Evolutionary conservation across 2,888 invertebrate species (phyloP), one percentile per base, ranked within the genome.

Genomic region (Ptychoptera contaminata): DNA sequence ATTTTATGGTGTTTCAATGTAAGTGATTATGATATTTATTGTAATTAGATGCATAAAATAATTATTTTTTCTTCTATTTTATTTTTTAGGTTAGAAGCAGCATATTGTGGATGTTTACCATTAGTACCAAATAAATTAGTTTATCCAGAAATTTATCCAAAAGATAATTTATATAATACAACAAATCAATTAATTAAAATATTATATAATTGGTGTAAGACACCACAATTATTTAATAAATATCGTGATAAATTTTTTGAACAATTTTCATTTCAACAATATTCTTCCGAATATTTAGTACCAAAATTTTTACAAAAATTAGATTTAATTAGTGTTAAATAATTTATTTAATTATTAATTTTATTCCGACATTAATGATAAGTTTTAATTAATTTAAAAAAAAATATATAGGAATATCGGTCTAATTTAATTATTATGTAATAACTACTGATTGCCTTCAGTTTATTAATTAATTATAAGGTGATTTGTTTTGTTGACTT

Each of bases 1-100:
- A 59, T 83, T 82, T 61, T 83, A 78, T 61, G 83, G 82, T 31
- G 80, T 82, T 16, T 72, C 81, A 16, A 77, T 82, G 81, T 77
- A 66, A 65, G 71, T 65, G 39, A 30, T 31, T 46, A 31, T 10
- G 29, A 31, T 29, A 46, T 46, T 40, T 50, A 38, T 37, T 23
- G 15, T 38, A n/a, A n/a, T n/a, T n/a, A n/a, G n/a, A n/a, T n/a
- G n/a, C n/a, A 23, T 2, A 16, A n/a, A 16, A n/a, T 34, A 36
- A 42, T 23, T n/a, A 6, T 35, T 29, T 14, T n/a, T 14, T 14
- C 36, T 14, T 15, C n/a, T 29, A 29, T 8, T 40, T 42, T 47
- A 51, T 43, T 48, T 60, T 65, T 42, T 54, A 79, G 78, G 72
- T 56, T 82, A 47, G 82, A 83, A 62, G 78, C 79, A n/a, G 71